Base-by-base conservation (phyloP, 2,797 vertebrate species). In the Vipera ursinii region DNA sequence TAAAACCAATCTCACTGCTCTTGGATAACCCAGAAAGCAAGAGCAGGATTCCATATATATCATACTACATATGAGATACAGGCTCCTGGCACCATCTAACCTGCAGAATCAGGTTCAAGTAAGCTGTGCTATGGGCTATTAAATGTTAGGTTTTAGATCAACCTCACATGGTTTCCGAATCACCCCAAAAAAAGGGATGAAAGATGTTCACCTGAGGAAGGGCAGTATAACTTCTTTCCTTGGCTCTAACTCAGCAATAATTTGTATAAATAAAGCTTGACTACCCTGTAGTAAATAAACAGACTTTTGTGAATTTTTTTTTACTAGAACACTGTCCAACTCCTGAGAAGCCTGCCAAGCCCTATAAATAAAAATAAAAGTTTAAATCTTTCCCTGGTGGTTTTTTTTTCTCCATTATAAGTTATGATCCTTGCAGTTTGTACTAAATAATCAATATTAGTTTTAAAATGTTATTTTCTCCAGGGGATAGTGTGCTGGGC, bases 381-480 rank as follows among this genome's bases (percentile, higher is more conserved):
- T 14, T 92, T 59, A 95, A 93, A 78, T 93, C 51, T 95, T 93
- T 89, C 93, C 89, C 95, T 73, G 14, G 56, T 91, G 61, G 26
- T 91, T 93, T 92, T 91, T 20, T 6, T 0, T 3, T 57, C 87
- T 93, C 92, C 73, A 91, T 90, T 95, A 93, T 87, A 96, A 95
- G 93, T 95, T 95, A 95, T 0, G 24, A 87, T 93, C 95, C 96
- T 97, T 96, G 87, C 93, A 96, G 93, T 91, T 96, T 94, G 86
- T 93, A 93, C 96, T 96, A 97, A 97, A 97, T 97, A 97, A 97
- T 97, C 97, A 96, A 96, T 97, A 97, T 97, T 97, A 96, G 97
- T 97, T 96, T 96, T 95, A 97, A 97, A 95, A 59, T 96, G 96
- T 95, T 94, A 82, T 94, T 97, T 92, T 96, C 93, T 97, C 96